Base-by-base conservation (phyloP, 2,797 vertebrate genomes). In the Brachyrhaphis roseni region DNA sequence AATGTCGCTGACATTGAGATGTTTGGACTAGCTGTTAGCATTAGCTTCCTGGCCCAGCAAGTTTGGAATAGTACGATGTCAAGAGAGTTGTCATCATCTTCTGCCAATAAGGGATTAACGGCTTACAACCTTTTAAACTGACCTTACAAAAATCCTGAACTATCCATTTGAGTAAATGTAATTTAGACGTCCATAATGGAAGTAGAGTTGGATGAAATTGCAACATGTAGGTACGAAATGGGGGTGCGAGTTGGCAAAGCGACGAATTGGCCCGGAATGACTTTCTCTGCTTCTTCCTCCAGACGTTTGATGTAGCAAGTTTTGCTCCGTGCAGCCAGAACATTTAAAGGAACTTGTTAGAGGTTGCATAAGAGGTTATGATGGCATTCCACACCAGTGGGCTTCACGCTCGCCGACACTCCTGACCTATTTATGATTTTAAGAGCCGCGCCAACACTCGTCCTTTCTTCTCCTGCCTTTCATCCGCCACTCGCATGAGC, bases 351-450 rank as follows among this genome's bases (percentile, higher is more conserved):
- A 88, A 83, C 82, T 87, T 64, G 80, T 79, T 28, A 68, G 86
- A 82, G 88, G 81, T 87, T 91, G 82, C 89, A 90, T 90, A 83
- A 85, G 77, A 46, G 86, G 82, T 87, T 82, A 71, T 66, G 82
- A 85, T 86, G 78, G 83, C 80, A 49, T 89, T 87, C 91, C 89
- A 87, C 87, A 85, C 88, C 83, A 82, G 57, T 79, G 68, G 84
- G 84, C 85, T 90, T 85, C 82, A 84, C 75, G 81, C 85, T 82
- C 80, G 0, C 79, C 86, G 91, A 92, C 91, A 91, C 89, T 85
- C 78, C 87, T 90, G 93, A 94, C 93, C 93, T 89, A 92, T 93
- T 94, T 94, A 82, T 93, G 92, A 90, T 73, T 93, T 90, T 91
- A 91, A 91, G 85, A 87, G 88, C 82, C 11, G 31, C 8, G 72